Evolutionary conservation across 2,113 vertebrate genomes (phyloP).

Genomic region (Prietella phreatophila): DNA sequence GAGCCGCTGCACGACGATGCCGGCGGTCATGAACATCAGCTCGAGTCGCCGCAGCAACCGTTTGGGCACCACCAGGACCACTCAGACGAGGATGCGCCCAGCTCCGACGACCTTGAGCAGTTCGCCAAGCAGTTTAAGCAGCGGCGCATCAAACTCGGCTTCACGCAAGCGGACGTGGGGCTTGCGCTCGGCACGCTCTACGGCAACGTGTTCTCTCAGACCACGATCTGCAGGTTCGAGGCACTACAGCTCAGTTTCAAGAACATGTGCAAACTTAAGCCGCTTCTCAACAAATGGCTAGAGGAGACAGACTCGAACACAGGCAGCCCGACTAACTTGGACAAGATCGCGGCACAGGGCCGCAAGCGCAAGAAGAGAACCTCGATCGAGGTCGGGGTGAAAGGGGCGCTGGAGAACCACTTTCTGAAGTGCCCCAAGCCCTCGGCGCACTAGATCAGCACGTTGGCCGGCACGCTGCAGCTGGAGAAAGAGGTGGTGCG

Average conservation of each 20-base stretch:
- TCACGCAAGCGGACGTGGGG: slow-evolving; percentile 97
- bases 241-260: slow-evolving; percentile 98
- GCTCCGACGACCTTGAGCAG: slow-evolving; percentile 98
- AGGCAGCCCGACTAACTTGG: slow-evolving; percentile 95
- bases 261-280: slow-evolving; percentile 98
- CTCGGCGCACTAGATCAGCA: slow-evolving; percentile 95
- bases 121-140: slow-evolving; percentile 99
- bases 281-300: slow-evolving; percentile 97
- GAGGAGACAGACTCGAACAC: slow-evolving; percentile 98
- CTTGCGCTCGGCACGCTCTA: slow-evolving; percentile 95
- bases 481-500: slow-evolving; percentile 99
- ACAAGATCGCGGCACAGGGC: slow-evolving; percentile 98
- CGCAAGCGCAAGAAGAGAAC: slow-evolving; percentile 99
- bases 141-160: slow-evolving; percentile 97
- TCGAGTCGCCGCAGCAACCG: slow-evolving; percentile 83
- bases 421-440: slow-evolving; percentile 99
- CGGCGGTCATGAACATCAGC: slow-evolving; percentile 77
- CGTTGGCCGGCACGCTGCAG: slow-evolving; percentile 93
- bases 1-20: slow-evolving; percentile 84
- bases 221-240: slow-evolving; percentile 98
- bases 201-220: slow-evolving; percentile 98
- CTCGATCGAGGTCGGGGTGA: slow-evolving; percentile 97
- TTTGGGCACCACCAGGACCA: slow-evolving; percentile 89
- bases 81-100: slow-evolving; percentile 95
- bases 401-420: slow-evolving; percentile 96